Evolutionary conservation across 2,888 invertebrate species (phyloP), one percentile per base, ranked within the genome.

Genomic region (Laspeyria flexula): DNA sequence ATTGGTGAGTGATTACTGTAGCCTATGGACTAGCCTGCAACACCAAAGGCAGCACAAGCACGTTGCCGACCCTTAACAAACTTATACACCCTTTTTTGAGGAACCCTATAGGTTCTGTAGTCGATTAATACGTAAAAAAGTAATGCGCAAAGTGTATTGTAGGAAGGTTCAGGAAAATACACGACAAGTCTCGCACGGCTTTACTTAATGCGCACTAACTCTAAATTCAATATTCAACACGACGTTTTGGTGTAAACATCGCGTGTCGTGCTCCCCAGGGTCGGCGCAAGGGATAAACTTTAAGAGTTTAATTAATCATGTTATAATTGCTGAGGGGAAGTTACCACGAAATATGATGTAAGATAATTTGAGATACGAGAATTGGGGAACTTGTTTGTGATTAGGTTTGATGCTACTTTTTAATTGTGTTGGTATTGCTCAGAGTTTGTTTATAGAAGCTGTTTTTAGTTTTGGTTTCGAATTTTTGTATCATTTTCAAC

Each of bases 151-250:
- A 16, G 11, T 11, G n/a, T 41, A 29, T 38, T 43, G 25, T 49
- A 23, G 12, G 29, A 16, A 16, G 33, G 33, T 46, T 40, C 18
- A 13, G n/a, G 29, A 33, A 41, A 42, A 37, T 37, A 42, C 31
- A 40, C 45, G 51, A 59, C 56, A 61, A 44, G 40, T 38, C 55
- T 58, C 58, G 45, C 38, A 52, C 51, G 49, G 47, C 78, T 81
- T 77, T 73, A 78, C 78, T 79, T 81, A 81, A 77, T 78, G 73
- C 68, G 75, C 73, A 74, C 78, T 81, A 80, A 85, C 81, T 84
- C 77, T 74, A 86, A 88, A 86, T 87, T 85, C 85, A 86, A 88
- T 88, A 88, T 88, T 84, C 81, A 85, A 86, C 86, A 85, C 84
- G 86, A 85, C 83, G 83, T 86, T 88, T 85, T 73, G 77, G 79